These are phyloP conservation scores for Macrochelys suwanniensis DNA, from an alignment of 2,797 vertebrate genomes.

Conservation along the genomic window DNA sequence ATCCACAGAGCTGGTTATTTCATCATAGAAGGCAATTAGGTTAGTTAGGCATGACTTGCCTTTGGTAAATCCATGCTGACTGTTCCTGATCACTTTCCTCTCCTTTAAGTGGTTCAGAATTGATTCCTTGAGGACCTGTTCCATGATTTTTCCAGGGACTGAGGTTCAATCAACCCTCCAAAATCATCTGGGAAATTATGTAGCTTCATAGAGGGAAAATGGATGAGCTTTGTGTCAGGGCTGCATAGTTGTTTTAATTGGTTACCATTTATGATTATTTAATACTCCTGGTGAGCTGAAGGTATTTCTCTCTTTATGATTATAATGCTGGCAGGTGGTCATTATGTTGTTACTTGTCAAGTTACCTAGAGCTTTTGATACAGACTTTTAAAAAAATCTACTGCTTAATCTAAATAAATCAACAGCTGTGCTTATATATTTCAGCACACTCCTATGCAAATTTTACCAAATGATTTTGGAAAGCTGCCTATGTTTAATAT, in stretches of 20 bases:
- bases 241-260: neutral
- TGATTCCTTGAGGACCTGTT: too few relatives aligned
- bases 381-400: neutral
- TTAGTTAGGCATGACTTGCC: too few relatives aligned
- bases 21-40: too few relatives aligned
- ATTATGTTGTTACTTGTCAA: neutral
- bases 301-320: neutral
- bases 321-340: neutral
- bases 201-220: neutral
- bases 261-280: fast-evolving
- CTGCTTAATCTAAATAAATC: neutral
- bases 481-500: neutral
- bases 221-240: neutral
- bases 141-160: too few relatives aligned
- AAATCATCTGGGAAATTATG: neutral
- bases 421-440: neutral
- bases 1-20: too few relatives aligned
- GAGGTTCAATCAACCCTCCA: neutral
- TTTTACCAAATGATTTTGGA: neutral
- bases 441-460: fast-evolving
- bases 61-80: too few relatives aligned
- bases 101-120: too few relatives aligned
- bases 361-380: neutral
- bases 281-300: neutral
- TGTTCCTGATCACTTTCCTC: too few relatives aligned